phyloP scores from a whole-genome alignment of 1,140 invertebrate species.

The Drosophila ogumai region DNA sequence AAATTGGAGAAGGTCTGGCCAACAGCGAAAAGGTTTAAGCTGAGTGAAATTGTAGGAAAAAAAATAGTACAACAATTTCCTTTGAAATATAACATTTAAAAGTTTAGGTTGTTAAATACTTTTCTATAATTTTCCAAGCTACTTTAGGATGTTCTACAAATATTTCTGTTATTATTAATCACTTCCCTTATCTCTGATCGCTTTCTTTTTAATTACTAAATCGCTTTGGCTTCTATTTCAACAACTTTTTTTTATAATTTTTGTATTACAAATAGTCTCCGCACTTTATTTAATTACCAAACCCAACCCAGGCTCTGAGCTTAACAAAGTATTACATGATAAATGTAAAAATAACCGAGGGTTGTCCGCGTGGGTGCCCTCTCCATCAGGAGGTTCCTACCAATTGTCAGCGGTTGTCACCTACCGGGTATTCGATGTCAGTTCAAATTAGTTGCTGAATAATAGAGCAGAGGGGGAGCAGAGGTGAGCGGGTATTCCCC shows the following conservation, averaged over 20 bases:
- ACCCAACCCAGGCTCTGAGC: not conserved
- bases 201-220: constrained; percentile 5
- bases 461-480: constrained; percentile 40
- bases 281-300: constrained; percentile 27
- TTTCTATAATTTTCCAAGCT: not conserved
- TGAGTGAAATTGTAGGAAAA: not conserved
- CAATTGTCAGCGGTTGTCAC: constrained; percentile 67
- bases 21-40: constrained; percentile 14
- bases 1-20: not conserved
- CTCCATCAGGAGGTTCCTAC: constrained; percentile 26
- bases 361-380: constrained; percentile 5
- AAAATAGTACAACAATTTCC: too few relatives aligned
- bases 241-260: not conserved
- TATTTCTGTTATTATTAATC: not conserved
- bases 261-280: constrained; percentile 8
- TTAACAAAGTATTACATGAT: constrained; percentile 26
- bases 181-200: not conserved
- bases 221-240: not conserved
- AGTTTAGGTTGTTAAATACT: not conserved
- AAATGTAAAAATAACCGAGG: constrained; percentile 27
- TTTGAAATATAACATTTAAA: too few relatives aligned
- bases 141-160: too few relatives aligned
- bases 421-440: constrained; percentile 57
- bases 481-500: too few relatives aligned
- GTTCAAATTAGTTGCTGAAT: constrained; percentile 53